Evolutionary conservation across 1,140 invertebrate genomes (phyloP).

Genomic region (Musca vetustissima): DNA sequence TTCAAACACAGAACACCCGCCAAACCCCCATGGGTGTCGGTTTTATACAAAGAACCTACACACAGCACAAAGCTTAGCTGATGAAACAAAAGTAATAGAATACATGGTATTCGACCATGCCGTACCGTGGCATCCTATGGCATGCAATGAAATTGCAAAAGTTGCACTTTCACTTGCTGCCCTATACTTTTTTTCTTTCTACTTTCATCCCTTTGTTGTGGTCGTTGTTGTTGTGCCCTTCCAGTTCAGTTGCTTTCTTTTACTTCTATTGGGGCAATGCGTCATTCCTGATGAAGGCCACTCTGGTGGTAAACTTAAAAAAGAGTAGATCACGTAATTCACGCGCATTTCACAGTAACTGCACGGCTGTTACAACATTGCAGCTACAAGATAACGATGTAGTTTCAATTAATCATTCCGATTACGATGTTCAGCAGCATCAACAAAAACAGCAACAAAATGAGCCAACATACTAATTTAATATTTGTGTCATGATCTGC

Average conservation of each 20-base stretch:
- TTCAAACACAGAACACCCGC: no score
- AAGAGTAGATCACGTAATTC: conserved; percentile 17
- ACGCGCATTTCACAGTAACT: conserved; percentile 9
- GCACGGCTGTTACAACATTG: conserved; percentile 1
- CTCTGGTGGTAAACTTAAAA: not conserved
- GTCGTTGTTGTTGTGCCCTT: not conserved
- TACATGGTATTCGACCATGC: not conserved
- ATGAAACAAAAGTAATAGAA: not conserved
- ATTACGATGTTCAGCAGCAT: no score
- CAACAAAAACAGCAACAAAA: no score
- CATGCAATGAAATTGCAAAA: conserved; percentile 12
- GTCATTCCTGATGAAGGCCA: not conserved
- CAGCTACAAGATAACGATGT: no score
- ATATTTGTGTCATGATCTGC: no score
- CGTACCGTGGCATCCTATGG: not conserved
- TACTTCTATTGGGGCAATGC: not conserved
- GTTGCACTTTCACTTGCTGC: conserved; percentile 6
- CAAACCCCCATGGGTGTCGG: no score
- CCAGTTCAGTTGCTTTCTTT: not conserved
- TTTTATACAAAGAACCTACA: no score
- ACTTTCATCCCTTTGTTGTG: not conserved
- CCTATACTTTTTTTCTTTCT: not conserved
- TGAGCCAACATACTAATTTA: no score
- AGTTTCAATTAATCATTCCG: no score
- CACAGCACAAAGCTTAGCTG: no score